Evolutionary conservation across 2,888 invertebrate species (phyloP).

Genomic region (Agrotis segetum): DNA sequence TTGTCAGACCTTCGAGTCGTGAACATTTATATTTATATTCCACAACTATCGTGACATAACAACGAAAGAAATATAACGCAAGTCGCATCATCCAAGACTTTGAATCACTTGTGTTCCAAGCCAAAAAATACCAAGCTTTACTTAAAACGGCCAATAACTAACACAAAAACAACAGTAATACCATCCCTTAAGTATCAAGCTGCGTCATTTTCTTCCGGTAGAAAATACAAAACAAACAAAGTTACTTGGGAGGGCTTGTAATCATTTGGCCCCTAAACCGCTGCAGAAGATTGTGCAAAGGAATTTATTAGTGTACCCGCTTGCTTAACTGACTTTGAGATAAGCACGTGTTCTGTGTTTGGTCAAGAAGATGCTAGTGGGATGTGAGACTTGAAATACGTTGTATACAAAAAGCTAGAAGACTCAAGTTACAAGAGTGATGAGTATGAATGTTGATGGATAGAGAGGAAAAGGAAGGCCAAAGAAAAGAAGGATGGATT

Average conservation of each 20-base stretch:
- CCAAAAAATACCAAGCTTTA: background rate
- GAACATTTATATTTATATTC: too few relatives aligned
- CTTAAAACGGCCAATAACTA: slow-evolving; percentile 15
- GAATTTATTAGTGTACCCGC: slow-evolving; percentile 54
- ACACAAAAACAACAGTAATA: slow-evolving; percentile 14
- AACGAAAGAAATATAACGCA: background rate
- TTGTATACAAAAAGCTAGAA: too few relatives aligned
- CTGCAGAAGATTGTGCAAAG: slow-evolving; percentile 53
- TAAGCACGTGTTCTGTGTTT: slow-evolving; percentile 59
- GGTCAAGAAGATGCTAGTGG: slow-evolving; percentile 40
- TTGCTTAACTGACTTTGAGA: slow-evolving; percentile 39
- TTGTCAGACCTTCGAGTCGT: too few relatives aligned
- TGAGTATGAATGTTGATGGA: too few relatives aligned
- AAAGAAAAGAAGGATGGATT: too few relatives aligned
- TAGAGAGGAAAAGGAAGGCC: too few relatives aligned
- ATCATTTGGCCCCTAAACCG: slow-evolving; percentile 36
- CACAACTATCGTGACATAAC: background rate
- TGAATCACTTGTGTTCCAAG: background rate
- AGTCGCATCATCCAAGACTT: background rate
- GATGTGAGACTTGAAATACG: slow-evolving; percentile 14
- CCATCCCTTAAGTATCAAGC: slow-evolving; percentile 19
- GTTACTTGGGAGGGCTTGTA: slow-evolving; percentile 13
- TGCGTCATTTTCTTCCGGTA: slow-evolving; percentile 6
- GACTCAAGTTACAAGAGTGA: too few relatives aligned
- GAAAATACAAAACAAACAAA: slow-evolving; percentile 26